These are phyloP conservation scores for Thaumatotibia leucotreta DNA, from an alignment of 1,140 invertebrate species.

Conservation along the genomic window DNA sequence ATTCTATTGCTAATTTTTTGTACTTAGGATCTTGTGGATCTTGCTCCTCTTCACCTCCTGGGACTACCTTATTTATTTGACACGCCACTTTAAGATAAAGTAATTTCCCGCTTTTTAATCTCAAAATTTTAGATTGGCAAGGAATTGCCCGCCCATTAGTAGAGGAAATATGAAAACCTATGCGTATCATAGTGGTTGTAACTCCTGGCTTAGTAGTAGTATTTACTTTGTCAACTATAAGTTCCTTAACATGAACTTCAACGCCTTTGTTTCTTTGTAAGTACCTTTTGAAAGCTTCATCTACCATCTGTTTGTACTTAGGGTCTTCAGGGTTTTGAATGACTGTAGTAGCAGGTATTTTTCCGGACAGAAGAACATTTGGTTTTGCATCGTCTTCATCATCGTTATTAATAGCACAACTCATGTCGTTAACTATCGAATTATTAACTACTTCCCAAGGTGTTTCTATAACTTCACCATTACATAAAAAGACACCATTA, in stretches of 20 bases:
- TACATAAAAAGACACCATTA: too few relatives aligned
- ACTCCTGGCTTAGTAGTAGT: constrained; percentile 38
- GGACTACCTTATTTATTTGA: background rate
- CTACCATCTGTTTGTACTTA: constrained; percentile 42
- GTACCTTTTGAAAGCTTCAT: constrained; percentile 45
- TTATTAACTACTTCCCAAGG: too few relatives aligned
- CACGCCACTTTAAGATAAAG: background rate
- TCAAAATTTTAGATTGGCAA: too few relatives aligned
- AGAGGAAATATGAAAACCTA: background rate
- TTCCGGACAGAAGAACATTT: too few relatives aligned
- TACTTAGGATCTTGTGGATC: background rate
- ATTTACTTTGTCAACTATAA: constrained; percentile 40
- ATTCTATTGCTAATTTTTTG: background rate
- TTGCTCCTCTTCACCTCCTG: background rate
- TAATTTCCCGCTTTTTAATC: too few relatives aligned
- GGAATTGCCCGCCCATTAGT: too few relatives aligned
- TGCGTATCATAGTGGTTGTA: background rate
- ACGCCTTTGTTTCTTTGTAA: constrained; percentile 21
- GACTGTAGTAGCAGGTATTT: too few relatives aligned
- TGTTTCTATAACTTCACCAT: too few relatives aligned
- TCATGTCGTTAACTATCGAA: too few relatives aligned
- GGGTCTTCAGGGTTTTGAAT: constrained; percentile 36
- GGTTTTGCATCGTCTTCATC: too few relatives aligned
- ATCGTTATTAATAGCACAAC: too few relatives aligned
- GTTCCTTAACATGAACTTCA: constrained; percentile 24